Percentiles rank a stretch among this genome's conserved stretches.
Evolutionary conservation across 2,888 invertebrate species (phyloP).

Genomic region (Pristionchus arcanus): DNA sequence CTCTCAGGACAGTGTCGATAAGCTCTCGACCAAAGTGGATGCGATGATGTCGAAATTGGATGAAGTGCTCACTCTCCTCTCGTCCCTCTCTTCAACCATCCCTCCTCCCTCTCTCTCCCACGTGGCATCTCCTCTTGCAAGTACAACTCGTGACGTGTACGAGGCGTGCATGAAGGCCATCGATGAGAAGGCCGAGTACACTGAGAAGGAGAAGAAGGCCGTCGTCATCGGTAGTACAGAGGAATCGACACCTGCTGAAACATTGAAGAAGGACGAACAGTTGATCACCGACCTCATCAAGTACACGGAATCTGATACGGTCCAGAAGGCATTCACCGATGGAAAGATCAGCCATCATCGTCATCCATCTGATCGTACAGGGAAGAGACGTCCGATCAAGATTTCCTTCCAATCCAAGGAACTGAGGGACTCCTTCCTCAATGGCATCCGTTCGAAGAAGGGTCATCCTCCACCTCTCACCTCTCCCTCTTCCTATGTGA

Average conservation of each 20-base stretch:
- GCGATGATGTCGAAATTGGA: background rate
- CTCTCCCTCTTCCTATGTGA: background rate
- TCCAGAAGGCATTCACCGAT: background rate
- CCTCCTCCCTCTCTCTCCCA: background rate
- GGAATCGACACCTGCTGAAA: background rate
- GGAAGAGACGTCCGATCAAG: background rate
- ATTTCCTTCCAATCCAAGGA: background rate
- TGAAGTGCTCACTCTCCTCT: background rate
- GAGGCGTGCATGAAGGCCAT: background rate
- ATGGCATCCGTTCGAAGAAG: background rate
- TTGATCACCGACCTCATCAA: background rate
- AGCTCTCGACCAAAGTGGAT: background rate
- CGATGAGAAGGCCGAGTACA: no score
- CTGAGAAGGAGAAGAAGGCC: no score
- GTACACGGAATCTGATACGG: background rate
- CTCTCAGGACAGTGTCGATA: no score
- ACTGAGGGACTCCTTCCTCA: background rate
- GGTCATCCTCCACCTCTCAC: background rate
- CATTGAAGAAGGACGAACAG: background rate
- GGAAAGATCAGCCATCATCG: background rate
- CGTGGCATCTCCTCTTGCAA: background rate
- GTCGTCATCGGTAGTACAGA: background rate
- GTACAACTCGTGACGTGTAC: background rate
- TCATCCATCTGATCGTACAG: background rate
- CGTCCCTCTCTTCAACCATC: no score